These are phyloP conservation scores for Pachyuromys duprasi DNA, from an alignment of 2,797 vertebrate genomes.

Conservation along the genomic window DNA sequence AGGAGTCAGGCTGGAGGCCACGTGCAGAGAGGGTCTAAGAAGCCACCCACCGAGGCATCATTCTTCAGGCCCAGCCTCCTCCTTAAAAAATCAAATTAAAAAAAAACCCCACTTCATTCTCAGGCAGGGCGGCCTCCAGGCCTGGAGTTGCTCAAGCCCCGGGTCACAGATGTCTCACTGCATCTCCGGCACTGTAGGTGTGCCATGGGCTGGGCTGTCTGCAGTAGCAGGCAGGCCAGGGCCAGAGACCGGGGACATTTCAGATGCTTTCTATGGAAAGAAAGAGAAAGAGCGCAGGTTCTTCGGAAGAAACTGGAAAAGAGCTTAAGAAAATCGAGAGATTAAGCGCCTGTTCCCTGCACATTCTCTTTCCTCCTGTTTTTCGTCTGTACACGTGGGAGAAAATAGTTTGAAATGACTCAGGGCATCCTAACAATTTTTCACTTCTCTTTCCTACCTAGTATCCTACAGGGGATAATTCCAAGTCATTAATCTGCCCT, in stretches of 20 bases:
- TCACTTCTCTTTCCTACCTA: not conserved
- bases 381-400: not conserved
- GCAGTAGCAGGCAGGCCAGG: not conserved
- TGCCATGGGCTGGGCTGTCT: not conserved
- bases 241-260: not conserved
- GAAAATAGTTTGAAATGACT: not conserved
- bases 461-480: not conserved
- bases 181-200: not conserved
- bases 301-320: slow-evolving; percentile 29
- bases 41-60: slow-evolving; percentile 68
- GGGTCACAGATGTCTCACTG: slow-evolving; percentile 26
- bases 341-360: not conserved
- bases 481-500: not conserved
- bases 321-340: not conserved
- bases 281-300: not conserved
- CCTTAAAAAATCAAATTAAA: slow-evolving; percentile 26
- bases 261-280: slow-evolving; percentile 9
- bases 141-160: slow-evolving; percentile 47
- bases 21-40: slow-evolving; percentile 45
- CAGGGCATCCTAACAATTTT: slow-evolving; percentile 1
- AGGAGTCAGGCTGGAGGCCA: slow-evolving; percentile 39
- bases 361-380: not conserved
- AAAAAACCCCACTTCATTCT: slow-evolving; percentile 58
- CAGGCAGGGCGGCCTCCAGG: slow-evolving; percentile 21
- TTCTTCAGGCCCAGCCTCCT: slow-evolving; percentile 57